Percentiles rank a stretch among this genome's conserved stretches.
These are phyloP conservation scores for Adela reaumurella DNA, from an alignment of 2,888 invertebrate genomes.

Conservation along the genomic window DNA sequence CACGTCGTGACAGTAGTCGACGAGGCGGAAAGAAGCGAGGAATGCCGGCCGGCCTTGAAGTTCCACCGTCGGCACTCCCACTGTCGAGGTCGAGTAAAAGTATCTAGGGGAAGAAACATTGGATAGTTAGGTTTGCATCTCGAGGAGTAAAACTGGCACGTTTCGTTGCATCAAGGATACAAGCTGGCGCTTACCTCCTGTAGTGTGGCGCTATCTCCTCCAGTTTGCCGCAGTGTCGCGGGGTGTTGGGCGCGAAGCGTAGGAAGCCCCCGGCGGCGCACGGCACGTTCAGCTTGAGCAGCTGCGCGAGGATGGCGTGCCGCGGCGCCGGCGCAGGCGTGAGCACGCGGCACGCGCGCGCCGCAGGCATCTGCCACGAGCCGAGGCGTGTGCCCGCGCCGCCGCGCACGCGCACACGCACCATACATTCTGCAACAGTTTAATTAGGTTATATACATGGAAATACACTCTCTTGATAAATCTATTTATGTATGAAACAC, in stretches of 20 bases:
- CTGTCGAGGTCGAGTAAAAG: slow-evolving; percentile 51
- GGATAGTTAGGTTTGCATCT: too few species aligned
- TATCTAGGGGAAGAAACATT: slow-evolving; percentile 20
- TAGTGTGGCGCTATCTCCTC: slow-evolving; percentile 61
- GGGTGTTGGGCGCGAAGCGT: slow-evolving; percentile 51
- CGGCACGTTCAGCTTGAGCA: slow-evolving; percentile 67
- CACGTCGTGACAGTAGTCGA: slow-evolving; percentile 71
- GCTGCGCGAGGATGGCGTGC: slow-evolving; percentile 61
- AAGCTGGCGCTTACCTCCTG: slow-evolving; percentile 34
- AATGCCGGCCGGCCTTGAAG: slow-evolving; percentile 64
- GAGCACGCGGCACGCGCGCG: slow-evolving; percentile 52
- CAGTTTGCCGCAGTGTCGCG: slow-evolving; percentile 64
- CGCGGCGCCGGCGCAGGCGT: slow-evolving; percentile 39
- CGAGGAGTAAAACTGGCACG: too few species aligned
- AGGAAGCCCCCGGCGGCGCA: slow-evolving; percentile 60
- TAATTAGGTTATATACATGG: too few species aligned
- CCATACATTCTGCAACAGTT: slow-evolving; percentile 61
- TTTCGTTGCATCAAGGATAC: too few species aligned
- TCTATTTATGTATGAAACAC: background rate
- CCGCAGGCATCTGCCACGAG: slow-evolving; percentile 50
- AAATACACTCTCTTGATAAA: background rate
- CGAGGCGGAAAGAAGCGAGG: slow-evolving; percentile 62
- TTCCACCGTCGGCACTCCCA: slow-evolving; percentile 44
- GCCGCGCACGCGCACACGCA: slow-evolving; percentile 36
- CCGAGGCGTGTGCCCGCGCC: slow-evolving; percentile 41